Base-by-base conservation (phyloP, 2,888 invertebrate species). In the Lasioglossum calceatum region DNA sequence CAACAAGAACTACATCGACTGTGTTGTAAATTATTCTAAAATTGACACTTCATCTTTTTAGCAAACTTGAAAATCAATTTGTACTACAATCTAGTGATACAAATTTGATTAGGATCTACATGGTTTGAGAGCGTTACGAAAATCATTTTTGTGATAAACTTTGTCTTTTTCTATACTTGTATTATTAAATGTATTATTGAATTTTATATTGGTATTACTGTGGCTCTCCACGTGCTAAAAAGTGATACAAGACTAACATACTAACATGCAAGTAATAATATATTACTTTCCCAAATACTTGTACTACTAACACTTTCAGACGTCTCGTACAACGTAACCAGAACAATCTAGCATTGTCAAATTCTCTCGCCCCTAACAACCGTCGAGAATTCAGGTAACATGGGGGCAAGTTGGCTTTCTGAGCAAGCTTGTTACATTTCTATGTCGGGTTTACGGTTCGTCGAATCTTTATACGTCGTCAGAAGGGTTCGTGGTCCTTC, bases 401-500 rank as follows among this genome's bases (percentile, higher is more conserved):
- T 7, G 5, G 2, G 2, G 32, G 16, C 32, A 32, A 64, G 16
- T 64, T 32, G 64, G 64, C 27, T 64, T 64, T 64, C 32, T 0
- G 16, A 32, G 32, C 7, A 32, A 7, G 64, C 64, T 64, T 32
- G 64, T 64, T 64, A 64, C 64, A 64, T 73, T 75, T 78, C 71
- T 71, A 67, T 27, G 36, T n/a, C 54, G 44, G 61, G 27, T 89
- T 80, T 81, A 87, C 64, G 78, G 76, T 77, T 78, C 61, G 47
- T 23, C 61, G 54, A 79, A 77, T 67, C 54, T 79, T 76, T 74
- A 71, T 77, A 50, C 67, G 39, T 4, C 77, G 64, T 86, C 82
- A 79, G 82, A 74, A 80, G 82, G 70, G 8, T 61, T 44, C 32
- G 42, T 50, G 58, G 50, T 72, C 70, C n/a, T 67, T 42, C 23